Base-by-base conservation (phyloP, 2,113 vertebrate species). In the Cygnus buccinator region DNA sequence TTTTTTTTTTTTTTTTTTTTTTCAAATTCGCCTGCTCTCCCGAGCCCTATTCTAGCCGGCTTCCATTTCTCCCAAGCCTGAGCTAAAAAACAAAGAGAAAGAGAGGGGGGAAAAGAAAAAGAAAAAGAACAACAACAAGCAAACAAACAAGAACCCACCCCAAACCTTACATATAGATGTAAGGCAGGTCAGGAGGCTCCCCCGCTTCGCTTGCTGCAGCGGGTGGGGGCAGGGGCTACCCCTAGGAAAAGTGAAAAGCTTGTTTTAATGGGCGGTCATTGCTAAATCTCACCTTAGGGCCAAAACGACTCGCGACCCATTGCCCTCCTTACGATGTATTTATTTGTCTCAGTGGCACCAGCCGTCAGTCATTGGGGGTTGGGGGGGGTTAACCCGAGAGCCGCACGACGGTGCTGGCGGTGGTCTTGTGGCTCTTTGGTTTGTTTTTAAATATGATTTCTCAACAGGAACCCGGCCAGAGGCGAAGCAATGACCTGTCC, bases 251-350 rank as follows among this genome's bases (percentile, higher is more conserved):
- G 96, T 90, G 95, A 96, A 96, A 96, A 96, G 79, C 95, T 96
- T 84, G 90, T 89, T 96, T 96, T 95, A 96, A 96, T 96, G 86
- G 92, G 90, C 76, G 95, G 92, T 96, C 95, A 94, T 89, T 94
- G 90, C 85, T 89, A 93, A 93, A 84, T 96, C 94, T 96, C 93
- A 96, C 95, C 93, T 96, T 94, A 77, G 92, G 95, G 94, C 93
- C 93, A 95, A 94, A 96, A 94, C 93, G 92, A 84, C 94, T 92
- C 76, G 86, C 93, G 96, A 97, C 95, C 96, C 94, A 89, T 96
- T 95, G 95, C 95, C 92, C 94, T 95, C 95, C 94, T 96, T 89
- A 94, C 94, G 90, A 96, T 89, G 95, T 96, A 97, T 97, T 95
- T 96, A 96, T 96, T 96, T 95, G 93, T 94, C 93, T 95, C 94